Conservation (phyloP, 2,113 vertebrate genomes). For the Triplophysa dalaica region DNA sequence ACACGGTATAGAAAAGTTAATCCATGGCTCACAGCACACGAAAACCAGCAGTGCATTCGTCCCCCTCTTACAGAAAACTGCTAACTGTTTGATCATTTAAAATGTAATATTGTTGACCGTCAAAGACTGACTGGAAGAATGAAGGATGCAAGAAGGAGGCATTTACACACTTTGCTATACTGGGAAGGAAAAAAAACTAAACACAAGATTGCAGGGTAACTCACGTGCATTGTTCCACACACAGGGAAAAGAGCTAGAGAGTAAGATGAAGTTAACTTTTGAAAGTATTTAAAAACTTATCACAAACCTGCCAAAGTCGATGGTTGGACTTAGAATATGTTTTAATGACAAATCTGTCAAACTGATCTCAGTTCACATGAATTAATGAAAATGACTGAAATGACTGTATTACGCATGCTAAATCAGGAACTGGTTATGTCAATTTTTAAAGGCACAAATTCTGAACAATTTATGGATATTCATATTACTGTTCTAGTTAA, state of each 20-base stretch:
- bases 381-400: too few relatives aligned
- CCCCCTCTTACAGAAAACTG: conserved; percentile 18
- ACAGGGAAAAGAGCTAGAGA: not conserved
- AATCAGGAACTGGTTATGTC: too few relatives aligned
- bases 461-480: too few relatives aligned
- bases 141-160: not conserved
- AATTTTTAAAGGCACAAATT: too few relatives aligned
- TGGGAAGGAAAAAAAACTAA: not conserved
- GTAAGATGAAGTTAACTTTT: not conserved
- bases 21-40: not conserved
- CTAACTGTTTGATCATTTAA: conserved; percentile 46
- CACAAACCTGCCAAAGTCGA: too few relatives aligned
- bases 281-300: not conserved
- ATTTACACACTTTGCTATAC: conserved; percentile 35
- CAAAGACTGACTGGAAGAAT: conserved; percentile 52
- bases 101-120: conserved; percentile 46
- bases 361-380: too few relatives aligned
- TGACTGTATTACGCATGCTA: too few relatives aligned
- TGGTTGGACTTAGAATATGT: too few relatives aligned
- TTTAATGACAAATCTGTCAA: too few relatives aligned
- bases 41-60: conserved; percentile 20
- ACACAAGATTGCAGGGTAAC: conserved; percentile 3
- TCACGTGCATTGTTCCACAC: conserved; percentile 7
- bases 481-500: too few relatives aligned
- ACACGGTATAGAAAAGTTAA: not conserved